Percentiles rank a stretch among this genome's conserved stretches.
phyloP scores from a whole-genome alignment of 2,888 invertebrate genomes.

The Neoscelio sp. region DNA sequence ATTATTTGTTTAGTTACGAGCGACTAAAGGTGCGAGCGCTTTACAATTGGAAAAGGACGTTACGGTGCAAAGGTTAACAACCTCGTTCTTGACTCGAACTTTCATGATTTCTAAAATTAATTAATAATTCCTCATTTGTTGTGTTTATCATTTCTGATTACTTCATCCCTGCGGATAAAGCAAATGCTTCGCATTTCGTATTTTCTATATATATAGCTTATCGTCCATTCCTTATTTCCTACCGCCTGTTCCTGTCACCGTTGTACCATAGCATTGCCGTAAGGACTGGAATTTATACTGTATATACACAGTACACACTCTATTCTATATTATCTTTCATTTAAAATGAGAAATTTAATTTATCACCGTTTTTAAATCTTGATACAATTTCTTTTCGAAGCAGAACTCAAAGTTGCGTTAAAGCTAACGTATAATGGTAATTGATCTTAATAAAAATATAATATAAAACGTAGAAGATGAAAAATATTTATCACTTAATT shows the following conservation, averaged over 20 bases:
- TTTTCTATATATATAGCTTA: conserved; percentile 43
- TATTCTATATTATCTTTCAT: conserved; percentile 53
- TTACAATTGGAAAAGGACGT: too few species aligned
- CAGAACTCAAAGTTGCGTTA: conserved; percentile 11
- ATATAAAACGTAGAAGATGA: background rate
- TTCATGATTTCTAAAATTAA: too few species aligned
- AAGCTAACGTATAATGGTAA: conserved; percentile 16
- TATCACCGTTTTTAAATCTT: conserved; percentile 26
- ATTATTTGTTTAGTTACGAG: too few species aligned
- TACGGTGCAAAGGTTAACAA: too few species aligned
- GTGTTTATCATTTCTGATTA: conserved; percentile 16
- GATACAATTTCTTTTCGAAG: conserved; percentile 18
- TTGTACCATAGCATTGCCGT: conserved; percentile 28
- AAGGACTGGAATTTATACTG: conserved; percentile 51
- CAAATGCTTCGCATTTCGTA: conserved; percentile 27
- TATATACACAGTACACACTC: conserved; percentile 26
- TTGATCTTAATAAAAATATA: conserved; percentile 14
- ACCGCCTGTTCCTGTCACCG: conserved; percentile 46
- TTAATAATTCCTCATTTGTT: conserved; percentile 13
- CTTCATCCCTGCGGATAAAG: conserved; percentile 36
- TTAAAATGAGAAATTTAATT: conserved; percentile 45
- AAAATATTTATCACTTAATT: conserved; percentile 1
- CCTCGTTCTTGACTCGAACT: too few species aligned
- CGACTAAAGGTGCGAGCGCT: too few species aligned
- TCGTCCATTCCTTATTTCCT: conserved; percentile 53